These are phyloP conservation scores for Cossypha niveicapilla DNA, from an alignment of 2,797 vertebrate genomes.

Conservation along the genomic window DNA sequence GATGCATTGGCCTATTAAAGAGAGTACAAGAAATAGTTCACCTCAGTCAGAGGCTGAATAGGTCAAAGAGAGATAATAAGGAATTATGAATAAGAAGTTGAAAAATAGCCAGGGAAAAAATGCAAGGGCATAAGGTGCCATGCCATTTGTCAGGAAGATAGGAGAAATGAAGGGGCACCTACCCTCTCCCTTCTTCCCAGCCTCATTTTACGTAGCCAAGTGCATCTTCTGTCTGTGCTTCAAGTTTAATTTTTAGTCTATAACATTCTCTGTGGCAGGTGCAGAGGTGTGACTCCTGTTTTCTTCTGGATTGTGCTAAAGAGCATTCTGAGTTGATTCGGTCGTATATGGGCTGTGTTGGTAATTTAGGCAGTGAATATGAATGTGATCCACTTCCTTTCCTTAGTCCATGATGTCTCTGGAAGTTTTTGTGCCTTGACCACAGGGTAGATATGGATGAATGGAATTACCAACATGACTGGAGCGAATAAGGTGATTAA, in stretches of 20 bases:
- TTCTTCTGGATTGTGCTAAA: neutral
- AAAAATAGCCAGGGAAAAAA: neutral
- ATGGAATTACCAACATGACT: neutral
- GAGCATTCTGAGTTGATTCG: neutral
- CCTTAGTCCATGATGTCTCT: neutral
- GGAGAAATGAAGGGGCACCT: neutral
- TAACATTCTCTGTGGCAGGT: neutral
- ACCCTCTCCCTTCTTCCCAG: neutral
- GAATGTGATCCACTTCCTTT: neutral
- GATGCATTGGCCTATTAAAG: neutral
- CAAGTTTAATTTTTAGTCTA: neutral
- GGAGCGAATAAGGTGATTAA: neutral
- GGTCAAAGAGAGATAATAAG: neutral
- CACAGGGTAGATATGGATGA: neutral
- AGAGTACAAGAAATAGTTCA: neutral
- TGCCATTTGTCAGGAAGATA: neutral
- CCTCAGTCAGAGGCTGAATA: neutral
- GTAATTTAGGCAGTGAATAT: neutral
- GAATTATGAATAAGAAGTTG: neutral
- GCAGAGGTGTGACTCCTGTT: neutral
- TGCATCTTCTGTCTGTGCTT: neutral
- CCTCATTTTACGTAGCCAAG: neutral
- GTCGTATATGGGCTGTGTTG: fast-evolving
- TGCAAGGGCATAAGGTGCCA: neutral
- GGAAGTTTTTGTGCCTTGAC: neutral